phyloP scores from a whole-genome alignment of 2,113 vertebrate species.

The Lipophrys pholis region DNA sequence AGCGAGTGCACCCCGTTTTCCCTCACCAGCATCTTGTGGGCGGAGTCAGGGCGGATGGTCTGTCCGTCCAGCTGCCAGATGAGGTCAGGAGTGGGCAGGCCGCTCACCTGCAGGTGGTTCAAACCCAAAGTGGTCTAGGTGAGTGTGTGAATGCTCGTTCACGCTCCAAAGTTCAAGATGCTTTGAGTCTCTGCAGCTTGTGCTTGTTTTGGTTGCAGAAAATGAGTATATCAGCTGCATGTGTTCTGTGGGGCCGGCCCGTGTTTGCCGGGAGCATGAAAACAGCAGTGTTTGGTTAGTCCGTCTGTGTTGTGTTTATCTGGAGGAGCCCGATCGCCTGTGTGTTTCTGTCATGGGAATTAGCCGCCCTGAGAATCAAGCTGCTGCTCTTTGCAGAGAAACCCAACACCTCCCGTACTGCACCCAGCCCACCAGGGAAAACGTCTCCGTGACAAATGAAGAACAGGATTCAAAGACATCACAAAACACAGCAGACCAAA shows the following conservation, averaged over 20 bases:
- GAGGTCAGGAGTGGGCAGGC: slow-evolving; percentile 94
- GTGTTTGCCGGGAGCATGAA: slow-evolving; percentile 41
- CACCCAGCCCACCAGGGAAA: slow-evolving; percentile 36
- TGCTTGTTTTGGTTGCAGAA: slow-evolving; percentile 23
- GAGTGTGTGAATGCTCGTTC: neutral
- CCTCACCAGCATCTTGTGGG: slow-evolving; percentile 97
- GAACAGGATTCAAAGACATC: slow-evolving; percentile 14
- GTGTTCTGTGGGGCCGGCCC: slow-evolving; percentile 16
- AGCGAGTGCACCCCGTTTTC: slow-evolving; percentile 97
- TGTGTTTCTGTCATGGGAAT: slow-evolving; percentile 63
- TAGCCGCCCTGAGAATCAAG: slow-evolving; percentile 29
- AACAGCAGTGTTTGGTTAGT: slow-evolving; percentile 46
- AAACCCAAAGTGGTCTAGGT: too few relatives aligned
- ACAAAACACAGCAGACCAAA: slow-evolving; percentile 2
- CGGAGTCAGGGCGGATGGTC: slow-evolving; percentile 91
- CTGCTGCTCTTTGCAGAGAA: slow-evolving; percentile 39
- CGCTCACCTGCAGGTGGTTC: slow-evolving; percentile 88
- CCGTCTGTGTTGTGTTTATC: slow-evolving; percentile 45
- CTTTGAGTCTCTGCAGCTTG: neutral
- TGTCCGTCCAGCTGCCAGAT: slow-evolving; percentile 95
- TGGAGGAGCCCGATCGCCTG: slow-evolving; percentile 26
- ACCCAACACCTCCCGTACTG: slow-evolving; percentile 48
- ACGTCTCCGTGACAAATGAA: neutral
- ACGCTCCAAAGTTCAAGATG: neutral
- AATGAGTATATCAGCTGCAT: slow-evolving; percentile 15